phyloP scores from a whole-genome alignment of 2,797 vertebrate genomes.

The Pagetopsis macropterus region DNA sequence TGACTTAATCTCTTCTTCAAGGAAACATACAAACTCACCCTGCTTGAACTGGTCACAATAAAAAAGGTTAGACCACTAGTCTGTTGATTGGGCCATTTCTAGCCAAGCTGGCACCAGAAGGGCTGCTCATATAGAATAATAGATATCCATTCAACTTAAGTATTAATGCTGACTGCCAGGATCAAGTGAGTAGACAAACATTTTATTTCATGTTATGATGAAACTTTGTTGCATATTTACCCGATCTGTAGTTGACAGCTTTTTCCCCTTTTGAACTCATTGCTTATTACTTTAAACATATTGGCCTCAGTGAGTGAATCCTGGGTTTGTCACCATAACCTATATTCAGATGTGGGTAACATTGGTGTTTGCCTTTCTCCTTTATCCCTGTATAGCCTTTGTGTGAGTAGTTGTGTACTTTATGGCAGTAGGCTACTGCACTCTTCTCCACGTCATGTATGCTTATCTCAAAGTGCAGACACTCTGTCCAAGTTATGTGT shows the following conservation, averaged over 20 bases:
- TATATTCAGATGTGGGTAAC: slow-evolving; percentile 31
- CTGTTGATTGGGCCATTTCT: not conserved
- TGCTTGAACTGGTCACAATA: too few species aligned
- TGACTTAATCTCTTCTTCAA: too few species aligned
- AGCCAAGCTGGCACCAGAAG: not conserved
- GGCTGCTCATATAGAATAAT: not conserved
- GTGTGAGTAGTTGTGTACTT: slow-evolving; percentile 6
- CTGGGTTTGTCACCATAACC: slow-evolving; percentile 23
- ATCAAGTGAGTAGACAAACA: not conserved
- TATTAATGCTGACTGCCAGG: not conserved
- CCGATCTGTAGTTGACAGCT: not conserved
- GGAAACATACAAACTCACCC: too few species aligned
- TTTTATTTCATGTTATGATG: not conserved
- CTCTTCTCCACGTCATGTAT: slow-evolving; percentile 42
- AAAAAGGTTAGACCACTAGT: not conserved
- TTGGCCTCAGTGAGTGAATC: slow-evolving; percentile 2
- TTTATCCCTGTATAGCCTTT: slow-evolving; percentile 4
- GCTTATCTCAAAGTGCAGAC: slow-evolving; percentile 75
- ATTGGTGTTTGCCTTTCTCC: not conserved
- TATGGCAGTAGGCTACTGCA: slow-evolving; percentile 4
- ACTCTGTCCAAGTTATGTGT: slow-evolving; percentile 50
- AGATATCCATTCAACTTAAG: not conserved
- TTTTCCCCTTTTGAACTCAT: not conserved
- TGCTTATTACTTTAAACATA: slow-evolving; percentile 12
- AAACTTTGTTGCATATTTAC: slow-evolving; percentile 13